phyloP scores from a whole-genome alignment of 2,113 vertebrate species.

The Nannobrachium achirus region DNA sequence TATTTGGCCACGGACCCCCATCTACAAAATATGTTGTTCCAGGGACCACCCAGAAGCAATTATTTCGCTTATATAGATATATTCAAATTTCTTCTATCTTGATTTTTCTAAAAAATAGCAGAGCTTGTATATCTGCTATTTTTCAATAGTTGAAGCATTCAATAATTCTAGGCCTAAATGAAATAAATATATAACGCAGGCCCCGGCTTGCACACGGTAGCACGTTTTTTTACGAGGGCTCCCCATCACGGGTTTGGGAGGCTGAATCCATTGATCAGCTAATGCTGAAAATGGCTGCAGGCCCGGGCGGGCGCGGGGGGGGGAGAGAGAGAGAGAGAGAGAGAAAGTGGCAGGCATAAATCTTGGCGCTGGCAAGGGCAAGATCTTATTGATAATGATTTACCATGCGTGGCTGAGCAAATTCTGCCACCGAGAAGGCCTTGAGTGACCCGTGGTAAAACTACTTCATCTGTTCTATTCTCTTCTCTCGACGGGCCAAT shows the following conservation, averaged over 20 bases:
- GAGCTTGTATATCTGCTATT: too few species aligned
- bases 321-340: too few species aligned
- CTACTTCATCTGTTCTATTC: not conserved
- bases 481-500: conserved; percentile 18
- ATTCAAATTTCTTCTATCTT: too few species aligned
- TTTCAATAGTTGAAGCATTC: too few species aligned
- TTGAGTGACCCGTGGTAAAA: conserved; percentile 23
- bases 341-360: conserved; percentile 27
- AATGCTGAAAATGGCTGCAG: conserved; percentile 44
- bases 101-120: too few species aligned
- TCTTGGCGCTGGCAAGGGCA: conserved; percentile 22
- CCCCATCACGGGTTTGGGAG: conserved; percentile 20
- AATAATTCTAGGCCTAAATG: too few species aligned
- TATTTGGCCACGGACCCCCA: too few species aligned
- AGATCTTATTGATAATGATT: conserved; percentile 22
- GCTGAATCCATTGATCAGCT: conserved; percentile 47
- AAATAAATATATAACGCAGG: too few species aligned
- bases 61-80: too few species aligned
- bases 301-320: conserved; percentile 34
- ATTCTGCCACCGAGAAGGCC: not conserved
- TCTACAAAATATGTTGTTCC: too few species aligned
- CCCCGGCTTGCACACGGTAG: not conserved
- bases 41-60: too few species aligned
- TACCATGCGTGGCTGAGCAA: conserved; percentile 15
- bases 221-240: conserved; percentile 33